Base-by-base conservation (phyloP, 2,113 vertebrate species). In the Diadophis punctatus region DNA sequence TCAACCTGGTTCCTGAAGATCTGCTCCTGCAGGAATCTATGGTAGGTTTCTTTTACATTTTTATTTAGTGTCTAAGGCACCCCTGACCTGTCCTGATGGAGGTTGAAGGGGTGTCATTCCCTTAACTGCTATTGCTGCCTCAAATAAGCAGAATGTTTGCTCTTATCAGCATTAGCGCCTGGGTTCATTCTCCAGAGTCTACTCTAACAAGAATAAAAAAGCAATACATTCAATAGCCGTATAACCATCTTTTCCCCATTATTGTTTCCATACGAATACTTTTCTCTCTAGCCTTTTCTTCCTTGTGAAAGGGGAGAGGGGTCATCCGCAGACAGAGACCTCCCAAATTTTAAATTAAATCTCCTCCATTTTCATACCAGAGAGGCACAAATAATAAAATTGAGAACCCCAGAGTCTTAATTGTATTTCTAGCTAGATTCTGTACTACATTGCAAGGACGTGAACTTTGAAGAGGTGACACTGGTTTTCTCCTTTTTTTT, bases 401-500 rank as follows among this genome's bases (percentile, higher is more conserved):
- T 90, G 93, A 95, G 95, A 94, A 89, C 91, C 86, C 56, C 48
- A 89, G 58, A 89, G 90, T 68, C 10, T 84, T 68, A 92, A 94
- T 92, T 94, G 94, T 86, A 88, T 93, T 96, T 93, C 95, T 95
- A 95, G 94, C 96, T 96, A 86, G 27, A 86, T 96, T 97, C 96
- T 96, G 95, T 95, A 93, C 93, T 95, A 95, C 93, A 90, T 92
- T 94, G 98, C 98, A 97, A 98, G 98, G 98, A 98, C 97, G 97
- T 98, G 98, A 98, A 98, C 98, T 96, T 87, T 94, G 34, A 95
- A 97, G 96, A 97, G 96, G 96, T 97, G 98, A 98, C 96, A 97
- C 96, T 98, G 98, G 98, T 98, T 98, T 97, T 98, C 98, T 98
- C 98, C 97, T 1, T 56, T 43, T n/a, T 53, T 46, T 1, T 56